Evolutionary conservation across 2,797 vertebrate species (phyloP), one percentile per base, ranked within the genome.

Genomic region (Brotula barbata): DNA sequence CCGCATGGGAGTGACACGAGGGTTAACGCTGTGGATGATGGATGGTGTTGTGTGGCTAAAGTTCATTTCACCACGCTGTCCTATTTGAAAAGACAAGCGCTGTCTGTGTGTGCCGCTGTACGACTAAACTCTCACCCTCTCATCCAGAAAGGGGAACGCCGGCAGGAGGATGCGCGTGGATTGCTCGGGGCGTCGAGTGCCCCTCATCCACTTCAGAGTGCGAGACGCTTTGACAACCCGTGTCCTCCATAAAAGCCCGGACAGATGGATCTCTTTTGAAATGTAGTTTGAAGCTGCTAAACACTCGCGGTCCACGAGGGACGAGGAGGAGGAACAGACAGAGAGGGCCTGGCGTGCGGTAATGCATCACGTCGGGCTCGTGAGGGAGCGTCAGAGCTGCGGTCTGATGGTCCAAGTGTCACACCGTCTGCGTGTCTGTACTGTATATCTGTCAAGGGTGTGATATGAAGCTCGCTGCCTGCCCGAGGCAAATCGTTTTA

Each of bases 51-150:
- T 70, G 58, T 50, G 45, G 73, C 77, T 70, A 60, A 80, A 81
- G 82, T 77, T 53, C 61, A 63, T 70, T 83, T 73, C 52, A 59
- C 53, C 66, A 39, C 57, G 70, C 53, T 68, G 67, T 81, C 76
- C 73, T 78, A 81, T 71, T 84, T 73, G 78, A 79, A 85, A 73
- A 83, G 86, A 89, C 87, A 81, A 73, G 82, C 50, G 45, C 58
- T 70, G 43, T 66, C 56, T 55, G 45, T 63, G 64, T 77, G 64
- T 68, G 77, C 67, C 49, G 78, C 70, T 76, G 63, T 62, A 55
- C 72, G 85, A 78, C 73, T 86, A 81, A 85, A 84, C 63, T 73
- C 58, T 68, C 22, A 7, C 63, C 25, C 13, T 53, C 34, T 62
- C 43, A 37, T 64, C 68, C 52, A 28, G 7, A 28, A 31, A 17